Evolutionary conservation across 2,797 vertebrate species (phyloP).

Genomic region (Choloepus didactylus): DNA sequence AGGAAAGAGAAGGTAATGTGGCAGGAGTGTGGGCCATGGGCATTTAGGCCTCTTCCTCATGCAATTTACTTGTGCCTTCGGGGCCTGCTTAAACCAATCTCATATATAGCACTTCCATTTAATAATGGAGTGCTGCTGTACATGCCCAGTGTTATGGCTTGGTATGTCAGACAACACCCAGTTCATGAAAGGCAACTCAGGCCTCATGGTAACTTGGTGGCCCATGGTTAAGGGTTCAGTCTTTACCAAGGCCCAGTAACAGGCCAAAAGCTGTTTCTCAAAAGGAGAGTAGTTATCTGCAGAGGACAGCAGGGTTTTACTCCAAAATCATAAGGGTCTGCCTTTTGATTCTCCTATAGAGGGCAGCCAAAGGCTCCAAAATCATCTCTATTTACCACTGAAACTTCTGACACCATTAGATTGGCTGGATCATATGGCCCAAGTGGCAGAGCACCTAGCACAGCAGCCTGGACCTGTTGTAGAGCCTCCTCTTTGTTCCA

Average conservation of each 20-base stretch:
- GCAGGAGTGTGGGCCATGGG: neutral
- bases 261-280: too few species aligned
- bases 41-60: neutral
- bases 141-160: neutral
- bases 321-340: too few species aligned
- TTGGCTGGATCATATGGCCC: too few species aligned
- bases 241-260: neutral
- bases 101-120: neutral
- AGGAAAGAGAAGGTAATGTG: neutral
- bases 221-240: neutral
- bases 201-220: neutral
- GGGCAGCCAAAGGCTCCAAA: too few species aligned
- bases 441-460: too few species aligned
- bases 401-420: too few species aligned
- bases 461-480: too few species aligned
- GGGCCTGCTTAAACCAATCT: neutral
- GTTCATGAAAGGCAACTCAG: neutral
- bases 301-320: too few species aligned
- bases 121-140: neutral
- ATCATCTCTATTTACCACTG: too few species aligned
- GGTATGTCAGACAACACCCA: neutral
- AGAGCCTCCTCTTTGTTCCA: too few species aligned
- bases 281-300: too few species aligned
- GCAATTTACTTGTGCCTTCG: neutral
- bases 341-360: too few species aligned